Conservation (phyloP, 1,140 invertebrate genomes). For the Drosophila nikananu region DNA sequence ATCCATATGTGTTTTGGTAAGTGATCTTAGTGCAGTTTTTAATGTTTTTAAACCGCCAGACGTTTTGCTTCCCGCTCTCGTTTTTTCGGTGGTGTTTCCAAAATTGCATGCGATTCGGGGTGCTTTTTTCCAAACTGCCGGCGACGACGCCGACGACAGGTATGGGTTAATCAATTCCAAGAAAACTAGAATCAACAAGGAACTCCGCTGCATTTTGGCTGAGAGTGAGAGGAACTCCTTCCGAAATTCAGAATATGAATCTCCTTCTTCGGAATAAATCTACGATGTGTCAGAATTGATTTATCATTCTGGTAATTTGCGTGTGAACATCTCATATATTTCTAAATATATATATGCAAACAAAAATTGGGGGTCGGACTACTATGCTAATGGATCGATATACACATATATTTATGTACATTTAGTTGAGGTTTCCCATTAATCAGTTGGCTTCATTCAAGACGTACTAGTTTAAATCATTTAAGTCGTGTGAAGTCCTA, state of each 20-base stretch:
- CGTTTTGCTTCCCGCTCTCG: conserved; percentile 42
- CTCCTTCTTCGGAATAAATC: conserved; percentile 11
- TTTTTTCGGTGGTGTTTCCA: conserved; percentile 74
- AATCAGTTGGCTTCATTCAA: neutral
- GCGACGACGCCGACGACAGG: conserved; percentile 58
- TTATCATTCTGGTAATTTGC: conserved; percentile 25
- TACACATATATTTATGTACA: neutral
- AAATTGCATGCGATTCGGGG: conserved; percentile 73
- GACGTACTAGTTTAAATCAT: neutral
- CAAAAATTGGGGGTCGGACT: neutral
- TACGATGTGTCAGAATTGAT: conserved; percentile 13
- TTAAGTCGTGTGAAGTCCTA: too few relatives aligned
- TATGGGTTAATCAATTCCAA: conserved; percentile 79
- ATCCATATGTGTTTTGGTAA: conserved; percentile 23
- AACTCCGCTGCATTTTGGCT: conserved; percentile 15
- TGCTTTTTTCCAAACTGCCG: conserved; percentile 64
- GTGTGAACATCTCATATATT: conserved; percentile 29
- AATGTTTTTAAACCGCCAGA: conserved; percentile 40
- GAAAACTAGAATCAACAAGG: conserved; percentile 40
- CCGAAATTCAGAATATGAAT: neutral
- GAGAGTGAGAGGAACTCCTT: neutral
- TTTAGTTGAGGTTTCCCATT: neutral
- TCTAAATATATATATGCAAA: conserved; percentile 21
- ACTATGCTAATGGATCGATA: conserved; percentile 4
- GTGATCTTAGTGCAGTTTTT: conserved; percentile 36